Conservation (phyloP, 2,888 invertebrate genomes). For the Charanyca ferruginea region DNA sequence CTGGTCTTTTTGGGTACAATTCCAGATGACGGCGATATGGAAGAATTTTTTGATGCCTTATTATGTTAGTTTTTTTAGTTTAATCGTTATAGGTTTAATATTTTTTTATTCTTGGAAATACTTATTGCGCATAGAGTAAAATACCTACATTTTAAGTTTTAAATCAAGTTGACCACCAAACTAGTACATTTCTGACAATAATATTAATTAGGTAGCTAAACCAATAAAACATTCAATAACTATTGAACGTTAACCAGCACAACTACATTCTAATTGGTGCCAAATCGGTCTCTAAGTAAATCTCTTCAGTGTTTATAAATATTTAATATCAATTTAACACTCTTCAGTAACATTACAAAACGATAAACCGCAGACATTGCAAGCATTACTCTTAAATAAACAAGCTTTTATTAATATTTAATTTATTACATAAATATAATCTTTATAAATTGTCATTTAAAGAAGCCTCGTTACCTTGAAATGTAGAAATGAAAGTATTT, state of each 20-base stretch:
- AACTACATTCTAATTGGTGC: conserved; percentile 20
- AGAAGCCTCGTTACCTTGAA: conserved; percentile 45
- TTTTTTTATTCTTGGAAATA: no score
- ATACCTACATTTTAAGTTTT: no score
- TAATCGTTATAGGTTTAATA: no score
- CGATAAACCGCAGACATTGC: conserved; percentile 2
- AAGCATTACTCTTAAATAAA: conserved; percentile 26
- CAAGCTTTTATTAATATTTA: conserved; percentile 27
- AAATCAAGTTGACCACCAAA: no score
- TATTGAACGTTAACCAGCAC: background rate
- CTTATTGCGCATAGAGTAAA: no score
- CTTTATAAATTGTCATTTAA: conserved; percentile 49
- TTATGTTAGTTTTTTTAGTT: no score
- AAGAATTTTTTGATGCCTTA: no score
- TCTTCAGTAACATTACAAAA: conserved; percentile 20
- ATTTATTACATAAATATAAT: conserved; percentile 41
- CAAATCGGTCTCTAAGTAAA: background rate
- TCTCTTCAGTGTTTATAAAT: background rate
- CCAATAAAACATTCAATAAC: no score
- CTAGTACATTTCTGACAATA: no score
- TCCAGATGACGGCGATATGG: no score
- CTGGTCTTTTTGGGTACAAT: no score
- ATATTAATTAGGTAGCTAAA: no score
- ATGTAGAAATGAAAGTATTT: conserved; percentile 39
- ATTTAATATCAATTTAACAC: conserved; percentile 12